A percentile compares a stretch with the other conserved stretches of the same genome.
Conservation (phyloP, 2,797 vertebrate genomes). For the Chiroxiphia lanceolata region DNA sequence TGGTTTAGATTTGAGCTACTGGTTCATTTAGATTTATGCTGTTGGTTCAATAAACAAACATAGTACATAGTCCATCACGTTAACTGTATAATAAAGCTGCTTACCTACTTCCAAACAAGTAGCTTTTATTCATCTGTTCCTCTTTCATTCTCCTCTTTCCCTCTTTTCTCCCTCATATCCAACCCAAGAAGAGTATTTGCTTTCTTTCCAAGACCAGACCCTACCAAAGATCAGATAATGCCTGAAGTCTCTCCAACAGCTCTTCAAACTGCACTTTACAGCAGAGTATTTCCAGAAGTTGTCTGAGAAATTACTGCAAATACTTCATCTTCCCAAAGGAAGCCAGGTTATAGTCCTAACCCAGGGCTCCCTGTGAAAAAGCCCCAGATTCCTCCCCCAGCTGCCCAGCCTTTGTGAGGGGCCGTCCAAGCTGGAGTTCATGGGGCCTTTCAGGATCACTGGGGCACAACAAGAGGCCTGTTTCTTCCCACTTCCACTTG, state of each 20-base stretch:
- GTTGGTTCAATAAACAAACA: conserved; percentile 50
- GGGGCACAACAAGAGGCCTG: not conserved
- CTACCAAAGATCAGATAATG: not conserved
- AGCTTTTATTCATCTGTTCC: not conserved
- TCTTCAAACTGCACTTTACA: not conserved
- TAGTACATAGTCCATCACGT: not conserved
- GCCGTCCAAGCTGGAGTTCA: not conserved
- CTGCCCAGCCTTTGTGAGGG: not conserved
- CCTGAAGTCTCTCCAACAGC: not conserved
- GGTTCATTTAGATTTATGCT: conserved; percentile 29
- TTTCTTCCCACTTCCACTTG: not conserved
- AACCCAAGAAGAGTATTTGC: not conserved
- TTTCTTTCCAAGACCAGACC: not conserved
- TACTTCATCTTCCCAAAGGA: not conserved
- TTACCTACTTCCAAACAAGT: conserved; percentile 5
- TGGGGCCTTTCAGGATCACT: not conserved
- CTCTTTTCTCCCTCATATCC: not conserved
- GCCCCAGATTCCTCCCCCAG: not conserved
- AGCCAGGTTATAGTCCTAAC: not conserved
- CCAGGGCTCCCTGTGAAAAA: not conserved
- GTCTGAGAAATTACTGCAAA: not conserved
- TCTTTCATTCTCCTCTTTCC: not conserved
- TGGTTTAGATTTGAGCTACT: conserved; percentile 64
- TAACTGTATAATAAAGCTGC: not conserved
- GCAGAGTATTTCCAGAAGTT: not conserved